Conservation (phyloP, 2,113 vertebrate species). For the Baryphthengus martii region DNA sequence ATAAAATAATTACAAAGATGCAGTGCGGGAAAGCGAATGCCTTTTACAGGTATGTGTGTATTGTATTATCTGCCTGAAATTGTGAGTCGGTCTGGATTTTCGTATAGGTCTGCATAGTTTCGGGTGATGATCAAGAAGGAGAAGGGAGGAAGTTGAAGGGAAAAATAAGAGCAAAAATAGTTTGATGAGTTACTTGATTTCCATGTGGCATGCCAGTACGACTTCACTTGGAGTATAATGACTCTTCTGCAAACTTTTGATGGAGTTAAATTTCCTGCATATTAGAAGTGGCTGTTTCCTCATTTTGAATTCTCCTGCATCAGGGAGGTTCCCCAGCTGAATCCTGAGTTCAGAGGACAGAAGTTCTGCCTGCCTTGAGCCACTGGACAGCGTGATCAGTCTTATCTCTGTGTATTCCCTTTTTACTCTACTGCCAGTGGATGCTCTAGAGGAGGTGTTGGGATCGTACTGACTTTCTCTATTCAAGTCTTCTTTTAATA, state of each 20-base stretch:
- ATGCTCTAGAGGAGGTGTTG: not conserved
- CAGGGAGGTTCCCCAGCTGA: not conserved
- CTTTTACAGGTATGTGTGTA: not conserved
- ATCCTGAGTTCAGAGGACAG: not conserved
- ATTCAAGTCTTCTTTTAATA: not conserved
- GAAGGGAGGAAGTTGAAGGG: not conserved
- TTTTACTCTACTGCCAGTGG: not conserved
- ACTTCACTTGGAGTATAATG: not conserved
- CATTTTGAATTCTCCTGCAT: not conserved
- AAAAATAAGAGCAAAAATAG: not conserved
- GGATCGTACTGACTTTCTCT: not conserved
- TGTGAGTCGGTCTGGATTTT: not conserved
- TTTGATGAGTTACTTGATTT: not conserved
- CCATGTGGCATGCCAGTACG: not conserved
- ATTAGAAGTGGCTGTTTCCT: not conserved
- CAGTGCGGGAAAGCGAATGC: not conserved
- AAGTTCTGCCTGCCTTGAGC: not conserved
- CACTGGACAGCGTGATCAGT: accelerated
- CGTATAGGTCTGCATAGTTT: not conserved
- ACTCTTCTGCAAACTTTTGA: not conserved
- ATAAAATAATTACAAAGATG: not conserved
- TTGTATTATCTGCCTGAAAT: not conserved
- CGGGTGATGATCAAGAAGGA: not conserved
- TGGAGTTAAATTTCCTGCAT: not conserved
- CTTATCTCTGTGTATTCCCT: not conserved